These are phyloP conservation scores for Tyrannus savana DNA, from an alignment of 2,113 vertebrate species.

Conservation along the genomic window DNA sequence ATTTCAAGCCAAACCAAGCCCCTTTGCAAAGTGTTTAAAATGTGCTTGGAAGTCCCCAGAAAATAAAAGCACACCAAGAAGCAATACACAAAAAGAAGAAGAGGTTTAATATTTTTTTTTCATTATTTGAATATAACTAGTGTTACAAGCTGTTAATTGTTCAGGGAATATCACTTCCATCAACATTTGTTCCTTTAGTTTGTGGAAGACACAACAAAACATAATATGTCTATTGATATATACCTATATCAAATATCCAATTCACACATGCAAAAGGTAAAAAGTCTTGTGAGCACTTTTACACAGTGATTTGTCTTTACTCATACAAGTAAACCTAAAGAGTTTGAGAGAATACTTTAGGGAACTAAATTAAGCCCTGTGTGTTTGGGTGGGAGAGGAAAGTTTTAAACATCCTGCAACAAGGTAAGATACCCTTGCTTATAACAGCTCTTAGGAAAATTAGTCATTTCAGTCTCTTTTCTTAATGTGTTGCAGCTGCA, in stretches of 20 bases:
- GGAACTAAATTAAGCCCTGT: not conserved
- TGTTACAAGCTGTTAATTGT: not conserved
- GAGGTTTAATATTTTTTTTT: rapidly evolving
- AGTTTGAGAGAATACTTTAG: not conserved
- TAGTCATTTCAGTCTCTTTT: not conserved
- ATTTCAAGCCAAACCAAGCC: not conserved
- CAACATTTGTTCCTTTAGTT: not conserved
- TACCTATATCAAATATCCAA: not conserved
- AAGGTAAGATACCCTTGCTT: not conserved
- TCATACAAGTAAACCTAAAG: not conserved
- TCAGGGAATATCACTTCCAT: not conserved
- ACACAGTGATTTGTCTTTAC: not conserved
- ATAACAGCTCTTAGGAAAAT: not conserved
- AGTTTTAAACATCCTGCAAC: not conserved
- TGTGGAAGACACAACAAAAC: not conserved
- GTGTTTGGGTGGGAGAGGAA: not conserved
- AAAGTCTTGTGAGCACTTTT: not conserved
- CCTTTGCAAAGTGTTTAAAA: not conserved
- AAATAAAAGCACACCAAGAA: not conserved
- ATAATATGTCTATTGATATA: not conserved
- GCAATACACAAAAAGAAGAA: not conserved
- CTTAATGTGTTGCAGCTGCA: not conserved
- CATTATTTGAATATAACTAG: not conserved
- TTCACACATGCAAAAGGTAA: not conserved
- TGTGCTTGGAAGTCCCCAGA: not conserved